Base-by-base conservation (phyloP, 2,888 invertebrate genomes). In the Clusia tigrina region DNA sequence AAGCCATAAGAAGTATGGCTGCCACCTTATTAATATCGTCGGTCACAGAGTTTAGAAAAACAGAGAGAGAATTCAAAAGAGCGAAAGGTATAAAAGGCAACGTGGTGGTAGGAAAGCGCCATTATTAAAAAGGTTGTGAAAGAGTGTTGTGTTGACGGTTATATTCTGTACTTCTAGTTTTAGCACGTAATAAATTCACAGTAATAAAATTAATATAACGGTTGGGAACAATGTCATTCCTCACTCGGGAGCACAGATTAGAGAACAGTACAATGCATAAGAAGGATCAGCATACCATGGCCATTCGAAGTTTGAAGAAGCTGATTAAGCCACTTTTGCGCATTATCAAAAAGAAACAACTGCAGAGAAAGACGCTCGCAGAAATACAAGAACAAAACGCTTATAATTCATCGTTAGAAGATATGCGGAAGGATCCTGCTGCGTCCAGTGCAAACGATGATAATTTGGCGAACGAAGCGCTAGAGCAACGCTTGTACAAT, bases 401-500 rank as follows among this genome's bases (percentile, higher is more conserved):
- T 23, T 76, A 75, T 72, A 81, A 81, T 65, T 72, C 79, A 60
- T 81, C 81, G 18, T 64, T 81, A 65, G 81, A 81, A 71, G 82
- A 81, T 66, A 81, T 81, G 81, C 82, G 81, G 59, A 80, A 75
- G 65, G 81, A 81, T 69, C 71, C 79, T 20, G 73, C 77, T 18
- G 68, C 68, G 20, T 53, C 68, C 38, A 70, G 67, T 37, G 81
- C 81, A 26, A 74, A 68, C 68, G 76, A 77, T 64, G 83, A 83
- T 63, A 81, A 81, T 67, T 64, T 68, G 66, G 89, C 89, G 79
- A 94, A 94, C 85, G 94, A 94, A 82, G 88, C 90, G 56, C 81
- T 94, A 77, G 94, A 94, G 80, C 89, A 90, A 78, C 88, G 91
- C 69, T 87, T 93, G 66, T 87, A 89, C 75, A 88, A 88, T 64